Conservation (phyloP, 2,113 vertebrate species). For the Delphinapterus leucas region DNA sequence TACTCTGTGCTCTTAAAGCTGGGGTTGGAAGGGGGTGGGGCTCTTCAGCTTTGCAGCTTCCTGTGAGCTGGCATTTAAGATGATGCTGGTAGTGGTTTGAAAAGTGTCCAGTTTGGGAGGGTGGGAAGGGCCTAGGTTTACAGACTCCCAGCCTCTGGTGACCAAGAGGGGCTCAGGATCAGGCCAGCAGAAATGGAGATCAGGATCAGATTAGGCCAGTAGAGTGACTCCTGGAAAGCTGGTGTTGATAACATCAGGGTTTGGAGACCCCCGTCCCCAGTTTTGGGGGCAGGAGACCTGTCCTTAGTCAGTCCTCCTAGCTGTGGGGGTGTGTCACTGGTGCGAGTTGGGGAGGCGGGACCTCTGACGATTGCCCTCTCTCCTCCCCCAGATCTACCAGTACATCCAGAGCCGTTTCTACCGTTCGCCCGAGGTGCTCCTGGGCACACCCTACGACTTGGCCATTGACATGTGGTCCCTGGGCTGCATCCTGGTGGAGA, state of each 20-base stretch:
- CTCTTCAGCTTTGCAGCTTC: neutral
- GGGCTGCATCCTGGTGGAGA: constrained; percentile 95
- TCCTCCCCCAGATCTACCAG: constrained; percentile 90
- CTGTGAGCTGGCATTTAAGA: neutral
- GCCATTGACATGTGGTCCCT: constrained; percentile 98
- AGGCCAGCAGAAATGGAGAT: neutral
- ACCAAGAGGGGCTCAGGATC: neutral
- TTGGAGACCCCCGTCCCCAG: neutral
- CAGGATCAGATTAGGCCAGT: neutral
- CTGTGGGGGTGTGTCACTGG: neutral
- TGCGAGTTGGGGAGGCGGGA: neutral
- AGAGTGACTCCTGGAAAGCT: neutral
- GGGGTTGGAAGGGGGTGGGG: too few relatives aligned
- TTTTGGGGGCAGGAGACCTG: neutral
- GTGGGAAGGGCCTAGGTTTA: neutral
- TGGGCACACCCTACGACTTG: constrained; percentile 95
- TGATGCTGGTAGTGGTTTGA: neutral
- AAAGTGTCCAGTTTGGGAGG: neutral
- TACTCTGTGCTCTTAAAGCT: neutral
- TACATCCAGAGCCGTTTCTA: constrained; percentile 98
- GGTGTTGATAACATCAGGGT: neutral
- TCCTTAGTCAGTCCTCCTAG: neutral
- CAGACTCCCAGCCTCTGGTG: neutral
- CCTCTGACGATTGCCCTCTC: neutral
- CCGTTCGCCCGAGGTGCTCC: constrained; percentile 93